phyloP scores from a whole-genome alignment of 2,797 vertebrate species.

The Acomys russatus region DNA sequence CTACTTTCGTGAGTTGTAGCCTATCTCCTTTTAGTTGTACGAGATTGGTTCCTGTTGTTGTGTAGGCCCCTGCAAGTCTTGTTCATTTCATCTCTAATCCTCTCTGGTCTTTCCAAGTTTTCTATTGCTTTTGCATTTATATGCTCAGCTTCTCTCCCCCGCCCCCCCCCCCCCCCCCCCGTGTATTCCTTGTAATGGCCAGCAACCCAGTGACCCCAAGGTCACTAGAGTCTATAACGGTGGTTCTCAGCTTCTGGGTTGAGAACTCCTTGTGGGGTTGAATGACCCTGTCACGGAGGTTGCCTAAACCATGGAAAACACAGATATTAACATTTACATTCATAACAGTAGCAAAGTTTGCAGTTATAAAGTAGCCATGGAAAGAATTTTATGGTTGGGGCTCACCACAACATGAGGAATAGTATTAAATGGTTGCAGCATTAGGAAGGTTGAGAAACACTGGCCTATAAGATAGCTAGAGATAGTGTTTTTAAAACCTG shows the following conservation, averaged over 20 bases:
- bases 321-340: neutral
- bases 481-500: conserved; percentile 57
- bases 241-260: neutral
- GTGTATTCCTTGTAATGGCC: neutral
- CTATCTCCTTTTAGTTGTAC: conserved; percentile 18
- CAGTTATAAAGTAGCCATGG: neutral
- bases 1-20: neutral
- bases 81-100: neutral
- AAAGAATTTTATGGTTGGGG: neutral
- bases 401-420: neutral
- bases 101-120: neutral
- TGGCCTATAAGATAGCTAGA: neutral
- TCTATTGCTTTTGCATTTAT: conserved; percentile 4
- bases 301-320: neutral
- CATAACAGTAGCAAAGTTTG: neutral
- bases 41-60: neutral
- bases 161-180: neutral
- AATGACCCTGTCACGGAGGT: neutral
- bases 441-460: neutral
- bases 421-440: neutral
- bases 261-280: too few relatives aligned
- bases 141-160: neutral
- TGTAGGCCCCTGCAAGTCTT: neutral
- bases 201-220: neutral
- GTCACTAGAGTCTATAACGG: neutral